Conservation (phyloP, 1,140 invertebrate genomes). For the Bombus affinis region DNA sequence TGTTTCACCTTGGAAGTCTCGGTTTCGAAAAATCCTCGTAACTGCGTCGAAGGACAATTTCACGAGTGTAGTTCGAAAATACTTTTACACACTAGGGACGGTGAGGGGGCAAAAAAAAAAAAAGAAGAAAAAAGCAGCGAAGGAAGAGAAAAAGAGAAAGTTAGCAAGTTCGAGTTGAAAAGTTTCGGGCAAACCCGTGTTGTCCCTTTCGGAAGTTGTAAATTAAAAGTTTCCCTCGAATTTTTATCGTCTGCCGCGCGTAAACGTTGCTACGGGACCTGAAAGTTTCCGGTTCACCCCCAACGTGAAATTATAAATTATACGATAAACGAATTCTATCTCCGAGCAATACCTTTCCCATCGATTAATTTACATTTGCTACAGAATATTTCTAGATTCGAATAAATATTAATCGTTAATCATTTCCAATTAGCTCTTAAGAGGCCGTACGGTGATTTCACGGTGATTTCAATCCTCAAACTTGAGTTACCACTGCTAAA, state of each 20-base stretch:
- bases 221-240: constrained; percentile 25
- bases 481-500: no score
- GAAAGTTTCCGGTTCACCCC: background rate
- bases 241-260: background rate
- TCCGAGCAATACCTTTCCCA: background rate
- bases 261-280: background rate
- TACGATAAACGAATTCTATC: constrained; percentile 8
- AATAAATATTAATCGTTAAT: background rate
- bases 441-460: no score
- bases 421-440: no score
- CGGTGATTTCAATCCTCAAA: no score
- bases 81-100: background rate
- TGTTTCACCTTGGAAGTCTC: no score
- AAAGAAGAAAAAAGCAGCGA: background rate
- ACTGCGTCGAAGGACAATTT: background rate
- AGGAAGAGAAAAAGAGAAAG: background rate
- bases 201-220: constrained; percentile 11
- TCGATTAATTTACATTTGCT: background rate
- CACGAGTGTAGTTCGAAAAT: background rate
- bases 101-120: background rate
- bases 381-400: background rate
- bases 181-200: background rate
- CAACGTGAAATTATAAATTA: constrained; percentile 23
- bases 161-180: background rate
- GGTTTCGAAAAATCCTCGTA: background rate